phyloP scores from a whole-genome alignment of 1,140 invertebrate species.

The Drosophila kanapiae region DNA sequence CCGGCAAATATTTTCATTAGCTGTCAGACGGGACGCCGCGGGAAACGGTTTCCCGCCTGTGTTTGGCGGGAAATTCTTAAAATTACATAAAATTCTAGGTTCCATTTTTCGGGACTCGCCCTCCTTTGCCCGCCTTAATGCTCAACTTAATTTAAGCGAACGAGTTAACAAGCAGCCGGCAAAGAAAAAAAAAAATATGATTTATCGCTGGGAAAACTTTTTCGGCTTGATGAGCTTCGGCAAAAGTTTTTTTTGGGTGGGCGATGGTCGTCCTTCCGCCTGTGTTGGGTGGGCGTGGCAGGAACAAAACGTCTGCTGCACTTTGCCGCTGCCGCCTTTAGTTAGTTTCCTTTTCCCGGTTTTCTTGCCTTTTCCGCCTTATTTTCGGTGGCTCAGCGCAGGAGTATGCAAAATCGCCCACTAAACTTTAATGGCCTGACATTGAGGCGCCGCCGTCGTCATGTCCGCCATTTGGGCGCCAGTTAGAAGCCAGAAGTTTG shows the following conservation, averaged over 20 bases:
- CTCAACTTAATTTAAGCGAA: conserved; percentile 76
- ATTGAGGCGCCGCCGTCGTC: conserved; percentile 72
- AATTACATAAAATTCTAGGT: conserved; percentile 63
- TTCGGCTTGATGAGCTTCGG: conserved; percentile 57
- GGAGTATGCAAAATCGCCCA: conserved; percentile 68
- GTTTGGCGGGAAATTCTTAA: conserved; percentile 27
- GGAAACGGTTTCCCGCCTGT: not conserved
- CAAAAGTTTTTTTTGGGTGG: conserved; percentile 30
- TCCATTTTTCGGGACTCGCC: conserved; percentile 15
- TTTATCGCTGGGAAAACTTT: conserved; percentile 70
- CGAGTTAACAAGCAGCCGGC: conserved; percentile 73
- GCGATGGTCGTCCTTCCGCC: conserved; percentile 4
- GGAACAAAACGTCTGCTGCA: conserved; percentile 55
- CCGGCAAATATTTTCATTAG: conserved; percentile 63
- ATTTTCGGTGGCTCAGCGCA: conserved; percentile 25
- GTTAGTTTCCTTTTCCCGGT: conserved; percentile 14
- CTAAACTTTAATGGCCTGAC: conserved; percentile 79
- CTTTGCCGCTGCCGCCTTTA: conserved; percentile 20
- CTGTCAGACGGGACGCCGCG: conserved; percentile 47
- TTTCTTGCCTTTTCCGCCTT: conserved; percentile 33
- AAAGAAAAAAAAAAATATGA: conserved; percentile 55
- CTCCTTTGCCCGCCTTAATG: conserved; percentile 42
- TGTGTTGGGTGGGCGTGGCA: conserved; percentile 14
- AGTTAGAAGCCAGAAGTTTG: conserved; percentile 69
- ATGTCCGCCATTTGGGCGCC: conserved; percentile 76